Percentiles rank a stretch among this genome's conserved stretches.
Evolutionary conservation across 1,140 invertebrate genomes (phyloP).

Genomic region (Brachionus plicatilis): DNA sequence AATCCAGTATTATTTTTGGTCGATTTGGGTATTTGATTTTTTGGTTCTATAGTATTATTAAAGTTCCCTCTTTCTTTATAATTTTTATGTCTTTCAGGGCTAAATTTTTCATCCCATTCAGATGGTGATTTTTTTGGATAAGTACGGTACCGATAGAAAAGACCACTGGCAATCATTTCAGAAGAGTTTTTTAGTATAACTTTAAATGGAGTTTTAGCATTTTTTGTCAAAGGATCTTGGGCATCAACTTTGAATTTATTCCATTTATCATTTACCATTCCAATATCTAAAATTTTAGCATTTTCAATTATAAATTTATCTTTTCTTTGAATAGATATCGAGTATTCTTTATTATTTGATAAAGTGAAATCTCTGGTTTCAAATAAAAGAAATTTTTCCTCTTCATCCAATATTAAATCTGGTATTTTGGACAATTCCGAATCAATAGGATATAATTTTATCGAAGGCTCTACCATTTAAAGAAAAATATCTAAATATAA

Average conservation of each 20-base stretch:
- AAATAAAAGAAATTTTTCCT: background rate
- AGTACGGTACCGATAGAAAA: background rate
- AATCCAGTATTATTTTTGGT: background rate
- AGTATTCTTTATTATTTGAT: background rate
- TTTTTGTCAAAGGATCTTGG: background rate
- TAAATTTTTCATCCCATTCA: background rate
- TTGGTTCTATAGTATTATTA: background rate
- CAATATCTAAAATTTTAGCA: background rate
- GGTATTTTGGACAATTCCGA: background rate
- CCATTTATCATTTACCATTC: too few relatives aligned
- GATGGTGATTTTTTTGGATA: background rate
- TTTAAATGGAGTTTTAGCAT: background rate
- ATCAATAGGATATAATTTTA: background rate
- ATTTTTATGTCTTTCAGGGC: background rate
- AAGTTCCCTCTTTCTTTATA: background rate
- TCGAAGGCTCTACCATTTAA: background rate
- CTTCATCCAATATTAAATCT: background rate
- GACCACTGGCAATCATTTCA: background rate
- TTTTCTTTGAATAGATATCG: background rate
- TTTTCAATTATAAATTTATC: background rate
- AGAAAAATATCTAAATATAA: background rate
- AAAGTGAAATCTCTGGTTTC: background rate
- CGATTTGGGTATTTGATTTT: background rate
- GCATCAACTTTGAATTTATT: background rate
- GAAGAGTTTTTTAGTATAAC: background rate